Base-by-base conservation (phyloP, 2,888 invertebrate species). In the Drosophila falleni region DNA sequence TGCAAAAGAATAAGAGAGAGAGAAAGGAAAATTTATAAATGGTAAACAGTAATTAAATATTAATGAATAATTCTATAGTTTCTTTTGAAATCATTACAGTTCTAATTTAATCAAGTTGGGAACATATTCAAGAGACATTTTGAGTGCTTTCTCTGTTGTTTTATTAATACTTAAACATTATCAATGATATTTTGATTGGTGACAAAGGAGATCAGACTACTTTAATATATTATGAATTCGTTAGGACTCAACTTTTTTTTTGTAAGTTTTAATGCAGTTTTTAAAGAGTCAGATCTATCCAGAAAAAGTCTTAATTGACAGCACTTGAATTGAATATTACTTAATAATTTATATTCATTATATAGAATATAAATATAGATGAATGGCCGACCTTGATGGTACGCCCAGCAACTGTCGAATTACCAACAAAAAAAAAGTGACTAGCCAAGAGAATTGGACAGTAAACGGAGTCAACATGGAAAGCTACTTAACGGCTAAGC, bases 321-420 rank as follows among this genome's bases (percentile, higher is more conserved):
- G n/a, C 29, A 46, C n/a, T 31, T 29, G n/a, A 15, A 13, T 29
- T 47, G 15, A 47, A 10, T 47, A 46, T 46, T 46, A 56, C 26
- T 26, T 37, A 56, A 56, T 46, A 37, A 39, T 42, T 13, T 39
- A 19, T 19, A 59, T 35, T 42, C 15, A 53, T 31, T 51, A 13
- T 39, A 26, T 41, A 16, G 31, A 50, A 19, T 23, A 42, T 19
- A 50, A 49, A 61, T 29, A 69, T 67, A 73, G 84, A 79, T 81
- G 80, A 87, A 87, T 82, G 81, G 69, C 85, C 89, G 89, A 81
- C 89, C 89, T 90, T 89, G 89, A 79, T 76, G 71, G 56, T 72
- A 85, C 89, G 81, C 89, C 89, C 87, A 87, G 74, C 65, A 69
- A 72, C 78, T 78, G 78, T 83, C 81, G 47, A 78, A 75, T 83